Conservation (phyloP, 2,888 invertebrate species). For the Abrostola tripartita region DNA sequence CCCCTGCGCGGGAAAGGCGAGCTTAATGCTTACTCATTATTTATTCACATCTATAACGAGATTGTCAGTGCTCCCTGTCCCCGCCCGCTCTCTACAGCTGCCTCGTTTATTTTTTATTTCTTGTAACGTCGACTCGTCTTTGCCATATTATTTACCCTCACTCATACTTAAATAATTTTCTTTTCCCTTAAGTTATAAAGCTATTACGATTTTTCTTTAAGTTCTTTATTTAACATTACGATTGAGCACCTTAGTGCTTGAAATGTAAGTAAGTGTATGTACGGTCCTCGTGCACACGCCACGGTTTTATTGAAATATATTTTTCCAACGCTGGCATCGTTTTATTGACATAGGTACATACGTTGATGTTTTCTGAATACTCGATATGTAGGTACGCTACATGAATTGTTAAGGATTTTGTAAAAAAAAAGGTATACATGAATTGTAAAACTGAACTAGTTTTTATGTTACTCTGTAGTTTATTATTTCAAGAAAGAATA, state of each 20-base stretch:
- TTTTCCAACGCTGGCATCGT: slow-evolving; percentile 58
- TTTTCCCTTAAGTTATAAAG: slow-evolving; percentile 75
- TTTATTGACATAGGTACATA: slow-evolving; percentile 67
- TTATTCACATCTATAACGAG: slow-evolving; percentile 87
- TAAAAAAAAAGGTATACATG: not conserved
- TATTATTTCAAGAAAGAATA: too few species aligned
- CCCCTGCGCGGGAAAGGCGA: slow-evolving; percentile 71
- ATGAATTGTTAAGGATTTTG: slow-evolving; percentile 5
- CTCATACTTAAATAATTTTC: slow-evolving; percentile 74
- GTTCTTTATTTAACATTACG: slow-evolving; percentile 62
- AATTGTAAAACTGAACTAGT: not conserved
- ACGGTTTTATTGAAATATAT: slow-evolving; percentile 66
- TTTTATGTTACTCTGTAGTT: not conserved
- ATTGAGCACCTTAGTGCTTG: slow-evolving; percentile 40
- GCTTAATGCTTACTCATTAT: slow-evolving; percentile 86
- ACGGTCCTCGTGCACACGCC: slow-evolving; percentile 49
- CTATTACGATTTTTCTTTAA: slow-evolving; percentile 71
- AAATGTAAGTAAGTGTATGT: slow-evolving; percentile 38
- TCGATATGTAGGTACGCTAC: slow-evolving; percentile 45
- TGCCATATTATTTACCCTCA: slow-evolving; percentile 68
- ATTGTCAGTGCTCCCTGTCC: slow-evolving; percentile 82
- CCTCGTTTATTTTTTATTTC: slow-evolving; percentile 72
- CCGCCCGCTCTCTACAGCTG: slow-evolving; percentile 64
- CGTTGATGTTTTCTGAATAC: slow-evolving; percentile 61
- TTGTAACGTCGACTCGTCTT: slow-evolving; percentile 55